Base-by-base conservation (phyloP, 2,888 invertebrate genomes). In the Meganola albula region DNA sequence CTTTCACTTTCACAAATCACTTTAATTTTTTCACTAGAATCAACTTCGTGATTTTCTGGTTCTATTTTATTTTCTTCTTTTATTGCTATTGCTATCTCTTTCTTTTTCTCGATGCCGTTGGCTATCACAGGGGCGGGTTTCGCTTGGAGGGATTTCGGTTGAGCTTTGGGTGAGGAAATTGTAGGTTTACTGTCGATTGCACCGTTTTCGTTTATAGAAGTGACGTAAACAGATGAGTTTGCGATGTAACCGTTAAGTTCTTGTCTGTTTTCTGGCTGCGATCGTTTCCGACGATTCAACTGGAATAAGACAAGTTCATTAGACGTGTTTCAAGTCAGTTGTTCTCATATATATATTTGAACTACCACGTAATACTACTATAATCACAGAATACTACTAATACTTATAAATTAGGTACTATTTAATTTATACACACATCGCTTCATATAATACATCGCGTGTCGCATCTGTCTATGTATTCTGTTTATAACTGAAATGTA, bases 191-290 rank as follows among this genome's bases (percentile, higher is more conserved):
- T 75, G 42, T 85, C 82, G 56, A 84, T 80, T 7, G 86, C 68
- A 40, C 86, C 79, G 74, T 87, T 82, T 53, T 86, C 85, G 72
- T 80, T 82, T 29, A 92, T 90, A 49, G 93, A 93, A 44, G 93
- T 94, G 51, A 94, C 93, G 88, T 94, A 94, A 52, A 94, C 93
- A 34, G 93, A 92, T 35, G 93, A 92, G 67, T 91, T 92, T 67
- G 92, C 93, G 62, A 93, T 93, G 67, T 94, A 91, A 40, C 93
- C 94, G 88, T 93, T 94, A 47, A 93, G 83, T 56, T 93, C 93
- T 51, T 78, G 74, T 32, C 75, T 55, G 56, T 79, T 84, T 39
- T 83, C 83, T 12, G 83, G 74, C 62, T 88, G 88, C 50, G 79
- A 77, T 50, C 74, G 63, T 78, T 88, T 75, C 58, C 88, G 87